Percentiles rank a stretch among this genome's conserved stretches.
phyloP scores from a whole-genome alignment of 2,888 invertebrate genomes.

The Conomelus anceps region DNA sequence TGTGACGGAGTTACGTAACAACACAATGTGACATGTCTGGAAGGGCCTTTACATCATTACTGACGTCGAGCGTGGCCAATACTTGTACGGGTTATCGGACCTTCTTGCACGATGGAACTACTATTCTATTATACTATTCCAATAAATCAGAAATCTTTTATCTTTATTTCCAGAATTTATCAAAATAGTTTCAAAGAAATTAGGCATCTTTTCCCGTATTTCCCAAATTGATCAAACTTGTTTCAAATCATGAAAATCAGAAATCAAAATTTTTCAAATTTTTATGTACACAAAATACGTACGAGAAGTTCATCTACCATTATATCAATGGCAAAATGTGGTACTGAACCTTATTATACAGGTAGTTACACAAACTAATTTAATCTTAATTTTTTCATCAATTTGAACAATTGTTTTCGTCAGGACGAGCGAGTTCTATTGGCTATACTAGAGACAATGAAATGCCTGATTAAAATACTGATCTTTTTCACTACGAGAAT shows the following conservation, averaged over 20 bases:
- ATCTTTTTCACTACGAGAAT: not conserved
- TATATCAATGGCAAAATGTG: not conserved
- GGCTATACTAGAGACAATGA: not conserved
- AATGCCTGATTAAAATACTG: not conserved
- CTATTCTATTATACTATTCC: no score
- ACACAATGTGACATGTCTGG: no score
- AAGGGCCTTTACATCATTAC: no score
- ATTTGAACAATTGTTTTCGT: not conserved
- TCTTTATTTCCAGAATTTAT: no score
- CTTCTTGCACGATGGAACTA: no score
- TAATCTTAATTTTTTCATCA: not conserved
- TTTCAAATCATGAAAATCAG: not conserved
- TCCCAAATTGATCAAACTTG: not conserved
- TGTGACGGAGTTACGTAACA: no score
- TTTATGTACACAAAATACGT: not conserved
- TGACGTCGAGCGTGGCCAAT: no score
- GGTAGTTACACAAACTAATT: not conserved
- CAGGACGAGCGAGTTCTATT: not conserved
- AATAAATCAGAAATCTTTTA: no score
- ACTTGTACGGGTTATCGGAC: no score
- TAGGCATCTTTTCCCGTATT: not conserved
- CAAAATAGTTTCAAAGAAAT: not conserved
- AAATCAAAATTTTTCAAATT: not conserved
- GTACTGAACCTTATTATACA: not conserved
- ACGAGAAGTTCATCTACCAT: no score